Base-by-base conservation (phyloP, 2,888 invertebrate species). In the Drosophila meridionalis region DNA sequence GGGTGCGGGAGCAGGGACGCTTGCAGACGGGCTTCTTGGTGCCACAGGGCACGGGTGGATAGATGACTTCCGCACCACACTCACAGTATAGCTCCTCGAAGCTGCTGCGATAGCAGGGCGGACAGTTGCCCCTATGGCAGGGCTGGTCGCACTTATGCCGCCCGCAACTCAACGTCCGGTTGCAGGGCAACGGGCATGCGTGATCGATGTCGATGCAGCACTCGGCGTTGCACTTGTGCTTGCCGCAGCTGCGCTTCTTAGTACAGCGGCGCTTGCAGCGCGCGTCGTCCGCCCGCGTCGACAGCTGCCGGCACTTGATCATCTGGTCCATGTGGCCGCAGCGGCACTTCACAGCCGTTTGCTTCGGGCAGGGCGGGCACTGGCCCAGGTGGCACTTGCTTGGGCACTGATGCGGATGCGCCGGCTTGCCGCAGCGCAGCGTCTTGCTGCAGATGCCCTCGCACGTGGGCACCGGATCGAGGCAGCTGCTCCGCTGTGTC, bases 21-120 rank as follows among this genome's bases (percentile, higher is more conserved):
- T 94, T 93, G 94, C 99, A 99, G 4, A 94, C 93, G 0, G 99
- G 99, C 4, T 96, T 96, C 71, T 96, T 95, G 0, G 98, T 96
- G 26, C 99, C 99, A 93, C 99, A 99, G 0, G 97, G 95, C 58
- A 99, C 96, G 0, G 99, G 99, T 2, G 99, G 99, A 92, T 96
- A 96, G 62, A 97, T 93, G 38, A 98, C 97, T 78, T 96, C 95
- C 0, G 95, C 94, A 8, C 99, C 99, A 93, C 99, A 99, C 91
- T 96, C 96, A 92, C 99, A 99, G 28, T 95, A 95, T 59, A 99
- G 94, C 93, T 99, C 99, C 61, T 97, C 97, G 93, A 98, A 98
- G 90, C 95, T 93, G 86, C 96, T 95, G 84, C 96, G 94, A 82
- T 96, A 95, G 92, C 98, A 98, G 3, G 96, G 95, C 48, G 95